These are phyloP conservation scores for Xiphophorus hellerii DNA, from an alignment of 2,113 vertebrate genomes.

Conservation along the genomic window DNA sequence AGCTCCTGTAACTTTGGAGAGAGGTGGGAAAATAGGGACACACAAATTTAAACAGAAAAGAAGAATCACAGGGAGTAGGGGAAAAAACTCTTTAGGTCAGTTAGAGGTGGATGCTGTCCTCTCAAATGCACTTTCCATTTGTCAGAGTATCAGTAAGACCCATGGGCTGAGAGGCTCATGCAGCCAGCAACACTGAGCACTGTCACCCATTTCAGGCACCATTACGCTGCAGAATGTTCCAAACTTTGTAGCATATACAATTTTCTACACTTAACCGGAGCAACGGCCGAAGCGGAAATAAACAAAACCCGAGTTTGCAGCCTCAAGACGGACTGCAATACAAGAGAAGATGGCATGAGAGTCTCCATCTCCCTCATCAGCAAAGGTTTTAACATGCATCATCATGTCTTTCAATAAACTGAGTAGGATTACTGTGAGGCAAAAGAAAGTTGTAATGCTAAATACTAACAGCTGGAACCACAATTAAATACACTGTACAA, in stretches of 20 bases:
- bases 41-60: constrained; percentile 13
- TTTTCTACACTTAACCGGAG: constrained; percentile 46
- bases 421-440: background rate
- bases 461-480: background rate
- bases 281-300: constrained; percentile 46
- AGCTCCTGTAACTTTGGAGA: constrained; percentile 6
- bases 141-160: constrained; percentile 53
- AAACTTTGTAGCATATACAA: constrained; percentile 53
- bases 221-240: constrained; percentile 57
- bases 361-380: constrained; percentile 14
- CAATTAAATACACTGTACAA: background rate
- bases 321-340: constrained; percentile 23
- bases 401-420: constrained; percentile 21
- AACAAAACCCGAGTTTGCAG: constrained; percentile 43
- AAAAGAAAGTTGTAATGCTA: background rate
- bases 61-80: constrained; percentile 14
- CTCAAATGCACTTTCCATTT: constrained; percentile 64
- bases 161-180: constrained; percentile 9
- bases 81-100: constrained; percentile 42
- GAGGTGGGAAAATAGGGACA: constrained; percentile 1
- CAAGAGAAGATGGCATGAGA: constrained; percentile 16
- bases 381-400: background rate
- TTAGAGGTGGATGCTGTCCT: constrained; percentile 55
- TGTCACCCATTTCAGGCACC: constrained; percentile 60
- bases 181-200: constrained; percentile 19